Conservation (phyloP, 2,888 invertebrate genomes). For the Nomada flava region DNA sequence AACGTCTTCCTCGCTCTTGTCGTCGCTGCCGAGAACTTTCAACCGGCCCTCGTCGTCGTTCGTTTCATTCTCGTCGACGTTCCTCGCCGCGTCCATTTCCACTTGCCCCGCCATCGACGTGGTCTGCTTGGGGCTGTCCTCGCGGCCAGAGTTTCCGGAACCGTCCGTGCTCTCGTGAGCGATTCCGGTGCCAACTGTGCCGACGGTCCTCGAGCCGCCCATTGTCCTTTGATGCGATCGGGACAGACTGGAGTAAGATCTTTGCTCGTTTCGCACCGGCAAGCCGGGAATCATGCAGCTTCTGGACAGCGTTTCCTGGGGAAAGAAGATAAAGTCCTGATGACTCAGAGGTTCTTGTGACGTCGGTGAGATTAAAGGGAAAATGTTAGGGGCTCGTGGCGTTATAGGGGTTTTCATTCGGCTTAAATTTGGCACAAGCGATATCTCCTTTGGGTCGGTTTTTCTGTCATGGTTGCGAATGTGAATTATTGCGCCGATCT, state of each 20-base stretch:
- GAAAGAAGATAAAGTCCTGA: slow-evolving; percentile 54
- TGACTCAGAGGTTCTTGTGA: background rate
- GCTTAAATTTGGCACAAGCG: background rate
- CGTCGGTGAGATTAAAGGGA: background rate
- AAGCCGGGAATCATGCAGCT: slow-evolving; percentile 82
- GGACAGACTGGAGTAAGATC: slow-evolving; percentile 87
- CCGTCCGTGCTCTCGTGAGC: slow-evolving; percentile 77
- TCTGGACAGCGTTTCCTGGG: slow-evolving; percentile 87
- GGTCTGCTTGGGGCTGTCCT: slow-evolving; percentile 66
- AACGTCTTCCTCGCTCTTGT: background rate
- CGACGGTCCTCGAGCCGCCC: slow-evolving; percentile 82
- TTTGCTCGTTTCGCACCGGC: slow-evolving; percentile 82
- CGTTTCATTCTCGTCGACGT: background rate
- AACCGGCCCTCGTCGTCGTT: background rate
- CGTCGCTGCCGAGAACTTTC: background rate
- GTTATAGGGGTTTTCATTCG: background rate
- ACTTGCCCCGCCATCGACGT: slow-evolving; percentile 2
- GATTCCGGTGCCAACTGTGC: slow-evolving; percentile 70
- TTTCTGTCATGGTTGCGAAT: too few species aligned
- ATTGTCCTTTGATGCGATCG: slow-evolving; percentile 85
- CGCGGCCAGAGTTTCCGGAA: slow-evolving; percentile 76
- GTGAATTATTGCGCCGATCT: too few species aligned
- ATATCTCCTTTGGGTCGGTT: too few species aligned
- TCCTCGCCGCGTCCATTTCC: background rate
- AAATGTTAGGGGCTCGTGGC: background rate